Conservation (phyloP, 2,113 vertebrate species). For the Hippopotamus amphibius region DNA sequence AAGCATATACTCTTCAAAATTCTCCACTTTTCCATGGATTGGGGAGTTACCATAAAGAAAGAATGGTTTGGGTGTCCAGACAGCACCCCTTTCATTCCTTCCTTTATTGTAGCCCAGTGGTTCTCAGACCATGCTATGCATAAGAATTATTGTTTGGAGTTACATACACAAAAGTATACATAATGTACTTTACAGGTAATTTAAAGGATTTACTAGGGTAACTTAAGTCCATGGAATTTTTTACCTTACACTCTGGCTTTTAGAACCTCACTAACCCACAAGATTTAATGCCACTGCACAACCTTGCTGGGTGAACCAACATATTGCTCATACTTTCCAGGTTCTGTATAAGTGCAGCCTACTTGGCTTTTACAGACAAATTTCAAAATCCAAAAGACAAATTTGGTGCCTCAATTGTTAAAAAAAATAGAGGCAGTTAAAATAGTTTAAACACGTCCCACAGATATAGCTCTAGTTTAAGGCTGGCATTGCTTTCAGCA, state of each 20-base stretch:
- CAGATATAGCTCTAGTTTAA: background rate
- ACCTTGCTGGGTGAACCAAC: background rate
- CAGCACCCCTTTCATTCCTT: background rate
- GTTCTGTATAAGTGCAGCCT: background rate
- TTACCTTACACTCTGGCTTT: background rate
- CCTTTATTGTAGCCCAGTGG: background rate
- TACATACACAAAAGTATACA: background rate
- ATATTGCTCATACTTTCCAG: background rate
- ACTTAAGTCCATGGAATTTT: background rate
- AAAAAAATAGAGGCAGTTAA: background rate
- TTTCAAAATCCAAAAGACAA: slow-evolving; percentile 39
- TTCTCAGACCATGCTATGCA: background rate
- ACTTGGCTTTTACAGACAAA: background rate
- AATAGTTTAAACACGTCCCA: background rate
- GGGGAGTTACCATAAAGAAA: background rate
- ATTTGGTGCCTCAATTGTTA: background rate
- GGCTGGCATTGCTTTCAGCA: background rate
- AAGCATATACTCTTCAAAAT: background rate
- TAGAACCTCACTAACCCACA: background rate
- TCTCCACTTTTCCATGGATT: background rate
- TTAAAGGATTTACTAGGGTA: background rate
- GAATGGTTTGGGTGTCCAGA: background rate
- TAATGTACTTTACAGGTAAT: background rate
- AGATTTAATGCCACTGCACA: background rate
- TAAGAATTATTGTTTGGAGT: background rate